Conservation (phyloP, 2,888 invertebrate species). For the Lepidonotus clava region DNA sequence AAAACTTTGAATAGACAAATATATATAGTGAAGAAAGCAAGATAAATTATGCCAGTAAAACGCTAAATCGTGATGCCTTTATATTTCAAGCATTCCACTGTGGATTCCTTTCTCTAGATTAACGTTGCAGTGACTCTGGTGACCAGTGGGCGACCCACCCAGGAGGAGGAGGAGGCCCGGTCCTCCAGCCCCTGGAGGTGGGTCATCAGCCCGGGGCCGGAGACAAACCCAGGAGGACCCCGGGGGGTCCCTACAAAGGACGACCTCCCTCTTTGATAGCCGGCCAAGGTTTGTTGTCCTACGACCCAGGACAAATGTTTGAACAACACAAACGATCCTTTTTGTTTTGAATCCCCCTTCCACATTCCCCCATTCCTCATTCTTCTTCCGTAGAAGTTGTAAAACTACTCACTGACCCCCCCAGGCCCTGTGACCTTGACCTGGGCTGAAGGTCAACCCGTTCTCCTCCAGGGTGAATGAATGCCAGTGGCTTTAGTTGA, state of each 20-base stretch:
- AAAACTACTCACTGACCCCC: too few relatives aligned
- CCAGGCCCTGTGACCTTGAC: not conserved
- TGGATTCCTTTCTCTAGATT: too few relatives aligned
- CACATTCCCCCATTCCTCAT: not conserved
- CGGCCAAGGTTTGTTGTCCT: slow-evolving; percentile 42
- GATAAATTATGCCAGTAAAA: too few relatives aligned
- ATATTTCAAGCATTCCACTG: too few relatives aligned
- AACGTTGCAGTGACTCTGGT: too few relatives aligned
- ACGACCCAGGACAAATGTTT: slow-evolving; percentile 29
- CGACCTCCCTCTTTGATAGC: not conserved
- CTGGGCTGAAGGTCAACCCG: not conserved
- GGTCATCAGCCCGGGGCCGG: not conserved
- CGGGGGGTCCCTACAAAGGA: slow-evolving; percentile 8
- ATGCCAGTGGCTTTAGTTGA: too few relatives aligned
- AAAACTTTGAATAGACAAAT: too few relatives aligned
- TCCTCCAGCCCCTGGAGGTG: not conserved
- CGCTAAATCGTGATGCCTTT: too few relatives aligned
- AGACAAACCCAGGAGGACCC: not conserved
- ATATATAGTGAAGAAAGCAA: too few relatives aligned
- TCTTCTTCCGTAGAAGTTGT: not conserved
- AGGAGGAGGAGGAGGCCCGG: too few relatives aligned
- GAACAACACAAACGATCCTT: slow-evolving; percentile 38
- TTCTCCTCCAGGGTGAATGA: not conserved
- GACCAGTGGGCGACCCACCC: too few relatives aligned
- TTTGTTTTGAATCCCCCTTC: slow-evolving; percentile 25